Evolutionary conservation across 2,888 invertebrate species (phyloP), one percentile per base, ranked within the genome.

Genomic region (Cephonodes hylas): DNA sequence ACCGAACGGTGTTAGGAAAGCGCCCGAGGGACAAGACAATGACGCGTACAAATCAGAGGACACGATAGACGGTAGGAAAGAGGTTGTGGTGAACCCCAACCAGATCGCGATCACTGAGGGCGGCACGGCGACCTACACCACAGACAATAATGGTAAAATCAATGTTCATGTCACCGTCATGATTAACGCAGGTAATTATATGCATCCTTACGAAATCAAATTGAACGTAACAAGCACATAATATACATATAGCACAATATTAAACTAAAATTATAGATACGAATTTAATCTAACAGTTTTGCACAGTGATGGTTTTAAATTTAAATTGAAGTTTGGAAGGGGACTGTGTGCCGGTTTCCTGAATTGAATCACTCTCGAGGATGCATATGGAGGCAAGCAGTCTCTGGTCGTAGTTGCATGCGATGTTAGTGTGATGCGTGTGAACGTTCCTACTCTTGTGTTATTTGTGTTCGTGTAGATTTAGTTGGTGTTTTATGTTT

Each of bases 101-200:
- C 91, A 91, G 79, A 91, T 92, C 80, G 91, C 91, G 67, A 85
- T 90, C 78, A 80, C 85, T 63, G 92, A 93, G 61, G 93, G 93
- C 73, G 89, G 93, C 67, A 88, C 89, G 44, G 89, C 92, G 61
- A 93, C 94, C 65, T 95, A 95, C 90, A 94, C 95, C 72, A 94
- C 95, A 72, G 95, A 95, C 87, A 93, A 96, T 91, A 97, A 97
- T 93, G 96, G 96, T 85, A 97, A 97, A 93, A 96, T 96, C 93
- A 96, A 96, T 94, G 96, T 96, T 86, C 96, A 96, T 93, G 96
- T 96, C 85, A 96, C 96, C 85, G 96, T 96, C 89, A 95, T 96
- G 92, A 97, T 97, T 82, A 96, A 95, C 84, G 95, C 95, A 76
- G 94, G 94, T 85, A 90, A 92, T 88, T 91, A 91, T 91, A 89